phyloP scores from a whole-genome alignment of 2,888 invertebrate genomes.

The Allacma fusca region DNA sequence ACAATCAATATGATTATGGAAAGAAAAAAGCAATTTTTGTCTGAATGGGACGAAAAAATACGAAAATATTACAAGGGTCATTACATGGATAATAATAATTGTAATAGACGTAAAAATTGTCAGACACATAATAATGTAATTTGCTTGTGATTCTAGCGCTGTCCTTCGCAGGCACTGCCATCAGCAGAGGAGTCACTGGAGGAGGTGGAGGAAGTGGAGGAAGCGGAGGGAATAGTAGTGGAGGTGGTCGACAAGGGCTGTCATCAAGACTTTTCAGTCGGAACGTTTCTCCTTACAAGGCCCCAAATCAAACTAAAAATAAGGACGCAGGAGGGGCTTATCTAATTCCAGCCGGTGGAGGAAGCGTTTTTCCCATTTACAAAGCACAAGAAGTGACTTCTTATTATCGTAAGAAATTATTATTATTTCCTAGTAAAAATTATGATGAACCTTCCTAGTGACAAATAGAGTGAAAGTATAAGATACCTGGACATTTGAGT shows the following conservation, averaged over 20 bases:
- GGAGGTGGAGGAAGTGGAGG: slow-evolving; percentile 38
- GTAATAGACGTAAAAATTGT: no score
- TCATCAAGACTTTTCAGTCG: slow-evolving; percentile 24
- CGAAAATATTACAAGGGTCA: no score
- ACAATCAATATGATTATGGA: no score
- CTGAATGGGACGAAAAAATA: no score
- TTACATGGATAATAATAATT: no score
- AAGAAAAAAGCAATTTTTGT: no score
- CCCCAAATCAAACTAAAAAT: slow-evolving; percentile 21
- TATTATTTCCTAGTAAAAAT: background rate
- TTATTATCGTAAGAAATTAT: slow-evolving; percentile 31
- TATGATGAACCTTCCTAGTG: no score
- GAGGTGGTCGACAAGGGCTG: slow-evolving; percentile 41
- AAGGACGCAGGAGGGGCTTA: slow-evolving; percentile 10
- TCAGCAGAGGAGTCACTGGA: slow-evolving; percentile 4
- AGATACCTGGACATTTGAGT: no score
- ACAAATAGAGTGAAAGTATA: no score
- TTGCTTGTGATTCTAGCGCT: slow-evolving; percentile 7
- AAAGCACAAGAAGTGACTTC: slow-evolving; percentile 33
- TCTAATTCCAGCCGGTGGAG: slow-evolving; percentile 25
- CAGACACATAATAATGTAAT: no score
- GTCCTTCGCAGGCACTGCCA: background rate
- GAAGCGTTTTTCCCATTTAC: slow-evolving; percentile 7
- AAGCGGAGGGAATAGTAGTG: slow-evolving; percentile 33
- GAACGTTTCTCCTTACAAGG: background rate